Evolutionary conservation across 2,888 invertebrate species (phyloP), one percentile per base, ranked within the genome.

Genomic region (Phoenoteleia sp.): DNA sequence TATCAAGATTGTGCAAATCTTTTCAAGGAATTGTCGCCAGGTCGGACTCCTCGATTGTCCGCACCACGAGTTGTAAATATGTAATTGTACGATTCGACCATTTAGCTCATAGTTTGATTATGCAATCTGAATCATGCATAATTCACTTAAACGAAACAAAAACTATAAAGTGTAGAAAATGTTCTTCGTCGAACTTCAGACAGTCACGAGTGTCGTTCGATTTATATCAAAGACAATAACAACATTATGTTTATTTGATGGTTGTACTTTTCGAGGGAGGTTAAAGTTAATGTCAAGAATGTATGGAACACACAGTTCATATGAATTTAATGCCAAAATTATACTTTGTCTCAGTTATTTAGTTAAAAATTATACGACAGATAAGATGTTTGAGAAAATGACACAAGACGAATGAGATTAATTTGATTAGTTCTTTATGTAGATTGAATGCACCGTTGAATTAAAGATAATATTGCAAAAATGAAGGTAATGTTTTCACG

Each of bases 21-120:
- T 64, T 75, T 80, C 49, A 82, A 80, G 85, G 85, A 82, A 85
- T 85, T 85, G 85, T 82, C 72, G 56, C 54, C 54, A 17, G 82
- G 45, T 58, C 60, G 62, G 84, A 74, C 58, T 49, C 13, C 42
- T 52, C 64, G 72, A 74, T 64, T 74, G 69, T 66, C 60, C 71
- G 62, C 13, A 85, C 60, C 75, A 25, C 54, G 39, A 85, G 19
- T 79, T 85, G 85, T 85, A 85, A 85, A 71, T 85, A 85, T 82
- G 81, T 85, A 85, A 82, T 66, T 79, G 79, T 80, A 79, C 58
- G 71, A 82, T 69, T 76, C 76, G 72, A 82, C 29, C 80, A 76
- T 79, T 82, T 80, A 82, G 81, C 45, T 79, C 19, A 71, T 80
- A 84, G 76, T 60, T 72, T 64, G 71, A 80, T 71, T 85, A 81